Evolutionary conservation across 2,797 vertebrate genomes (phyloP).

Genomic region (Odontamblyopus rebecca): DNA sequence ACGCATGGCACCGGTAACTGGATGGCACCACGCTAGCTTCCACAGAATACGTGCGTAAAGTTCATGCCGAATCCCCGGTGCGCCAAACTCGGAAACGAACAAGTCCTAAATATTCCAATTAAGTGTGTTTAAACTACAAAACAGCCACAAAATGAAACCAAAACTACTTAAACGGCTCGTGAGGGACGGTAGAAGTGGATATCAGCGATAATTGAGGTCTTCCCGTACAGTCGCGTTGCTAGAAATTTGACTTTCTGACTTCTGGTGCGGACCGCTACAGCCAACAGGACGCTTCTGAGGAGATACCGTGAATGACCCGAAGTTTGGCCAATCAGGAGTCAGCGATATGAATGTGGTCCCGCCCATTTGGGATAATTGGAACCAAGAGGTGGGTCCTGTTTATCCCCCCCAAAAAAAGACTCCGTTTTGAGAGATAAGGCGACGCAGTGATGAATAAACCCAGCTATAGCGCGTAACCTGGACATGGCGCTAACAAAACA

Average conservation of each 20-base stretch:
- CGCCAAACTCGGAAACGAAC: slow-evolving; percentile 50
- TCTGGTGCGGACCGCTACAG: slow-evolving; percentile 52
- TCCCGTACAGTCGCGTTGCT: slow-evolving; percentile 28
- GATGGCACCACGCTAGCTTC: slow-evolving; percentile 30
- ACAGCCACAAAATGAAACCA: background rate
- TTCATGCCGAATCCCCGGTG: slow-evolving; percentile 40
- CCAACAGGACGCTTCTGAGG: slow-evolving; percentile 48
- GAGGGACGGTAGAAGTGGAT: background rate
- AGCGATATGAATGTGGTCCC: slow-evolving; percentile 4
- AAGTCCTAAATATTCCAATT: slow-evolving; percentile 58
- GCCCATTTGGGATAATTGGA: slow-evolving; percentile 57
- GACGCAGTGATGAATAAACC: background rate
- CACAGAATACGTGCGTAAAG: background rate
- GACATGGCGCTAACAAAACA: background rate
- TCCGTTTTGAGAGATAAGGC: slow-evolving; percentile 8
- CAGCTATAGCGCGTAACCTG: background rate
- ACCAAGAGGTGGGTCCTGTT: slow-evolving; percentile 56
- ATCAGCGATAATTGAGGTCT: background rate
- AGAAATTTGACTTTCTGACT: slow-evolving; percentile 70
- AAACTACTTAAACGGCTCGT: background rate
- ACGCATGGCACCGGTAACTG: slow-evolving; percentile 21
- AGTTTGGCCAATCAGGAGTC: slow-evolving; percentile 58
- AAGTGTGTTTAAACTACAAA: slow-evolving; percentile 17
- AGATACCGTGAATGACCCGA: slow-evolving; percentile 43
- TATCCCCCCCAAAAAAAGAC: slow-evolving; percentile 7